These are phyloP conservation scores for Acyrthosiphon pisum DNA, from an alignment of 1,140 invertebrate species.

Conservation along the genomic window DNA sequence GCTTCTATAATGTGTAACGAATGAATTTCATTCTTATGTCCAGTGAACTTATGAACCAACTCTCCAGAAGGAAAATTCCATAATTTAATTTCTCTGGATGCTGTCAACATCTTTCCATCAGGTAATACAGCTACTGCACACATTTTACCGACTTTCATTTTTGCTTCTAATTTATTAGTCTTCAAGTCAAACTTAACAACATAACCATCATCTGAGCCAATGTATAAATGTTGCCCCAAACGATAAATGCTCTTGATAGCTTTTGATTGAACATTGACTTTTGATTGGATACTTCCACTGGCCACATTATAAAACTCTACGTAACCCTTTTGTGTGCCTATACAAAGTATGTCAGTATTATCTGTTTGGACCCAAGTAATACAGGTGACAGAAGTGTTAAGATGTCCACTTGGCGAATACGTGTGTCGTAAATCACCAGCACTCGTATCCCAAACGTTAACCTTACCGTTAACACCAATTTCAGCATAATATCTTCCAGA, in stretches of 20 bases:
- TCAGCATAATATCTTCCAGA: constrained; percentile 50
- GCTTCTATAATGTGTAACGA: constrained; percentile 45
- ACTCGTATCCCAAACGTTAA: constrained; percentile 48
- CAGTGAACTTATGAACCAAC: constrained; percentile 49
- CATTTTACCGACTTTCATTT: constrained; percentile 35
- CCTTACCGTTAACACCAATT: constrained; percentile 39
- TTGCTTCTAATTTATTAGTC: neutral
- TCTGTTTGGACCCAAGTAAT: constrained; percentile 36
- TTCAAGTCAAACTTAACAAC: constrained; percentile 28
- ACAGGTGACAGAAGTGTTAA: constrained; percentile 5
- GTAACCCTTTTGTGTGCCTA: constrained; percentile 41
- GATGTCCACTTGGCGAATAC: constrained; percentile 47
- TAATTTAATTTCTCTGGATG: constrained; percentile 41
- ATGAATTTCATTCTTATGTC: constrained; percentile 44
- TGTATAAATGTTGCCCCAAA: constrained; percentile 13
- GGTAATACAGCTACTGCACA: neutral
- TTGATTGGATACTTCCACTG: constrained; percentile 35
- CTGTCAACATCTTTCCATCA: constrained; percentile 13
- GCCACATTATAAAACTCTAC: constrained; percentile 47
- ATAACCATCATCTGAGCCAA: constrained; percentile 21
- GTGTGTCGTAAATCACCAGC: constrained; percentile 29
- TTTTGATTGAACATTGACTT: constrained; percentile 32
- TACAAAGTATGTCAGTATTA: constrained; percentile 28
- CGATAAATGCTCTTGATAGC: constrained; percentile 16
- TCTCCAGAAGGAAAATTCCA: constrained; percentile 40